Base-by-base conservation (phyloP, 2,888 invertebrate genomes). In the Lagria hirta region DNA sequence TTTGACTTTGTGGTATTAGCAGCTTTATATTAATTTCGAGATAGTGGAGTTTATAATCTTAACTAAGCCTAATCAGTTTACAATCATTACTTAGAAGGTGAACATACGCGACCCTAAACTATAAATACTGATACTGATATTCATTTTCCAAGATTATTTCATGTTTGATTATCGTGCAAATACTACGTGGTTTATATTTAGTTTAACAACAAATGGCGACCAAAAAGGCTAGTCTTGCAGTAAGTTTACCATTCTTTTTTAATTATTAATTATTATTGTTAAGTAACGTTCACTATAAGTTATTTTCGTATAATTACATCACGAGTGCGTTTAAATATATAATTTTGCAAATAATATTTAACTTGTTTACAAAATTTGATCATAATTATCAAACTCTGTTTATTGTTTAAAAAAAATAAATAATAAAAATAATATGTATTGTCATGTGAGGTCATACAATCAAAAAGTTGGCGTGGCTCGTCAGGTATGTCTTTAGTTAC, bases 51-150 rank as follows among this genome's bases (percentile, higher is more conserved):
- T n/a, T n/a, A n/a, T n/a, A n/a, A n/a, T n/a, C n/a, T n/a, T n/a
- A n/a, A n/a, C n/a, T n/a, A n/a, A n/a, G 8, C 20, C 23, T 34
- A 34, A 34, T 34, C 26, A 36, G 18, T 7, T n/a, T 34, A 29
- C 16, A 29, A 29, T n/a, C 16, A 10, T 29, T n/a, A 33, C 7
- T 8, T 10, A 22, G 15, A 33, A 44, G 37, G 37, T 44, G 43
- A 37, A 44, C 40, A 32, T 20, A n/a, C 11, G 23, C 43, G 43
- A 44, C 37, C 43, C 37, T 23, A 32, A 44, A 33, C 22, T 37
- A 17, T 27, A 44, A 44, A 44, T 37, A 37, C 33, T 32, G 43
- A 44, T 37, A 44, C 14, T 22, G 35, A 35, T 11, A 20, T 16
- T 21, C 12, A 35, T 32, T 37, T 36, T 43, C n/a, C 26, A 24